These are phyloP conservation scores for Drosophila vallismaia DNA, from an alignment of 2,888 invertebrate species.

Conservation along the genomic window DNA sequence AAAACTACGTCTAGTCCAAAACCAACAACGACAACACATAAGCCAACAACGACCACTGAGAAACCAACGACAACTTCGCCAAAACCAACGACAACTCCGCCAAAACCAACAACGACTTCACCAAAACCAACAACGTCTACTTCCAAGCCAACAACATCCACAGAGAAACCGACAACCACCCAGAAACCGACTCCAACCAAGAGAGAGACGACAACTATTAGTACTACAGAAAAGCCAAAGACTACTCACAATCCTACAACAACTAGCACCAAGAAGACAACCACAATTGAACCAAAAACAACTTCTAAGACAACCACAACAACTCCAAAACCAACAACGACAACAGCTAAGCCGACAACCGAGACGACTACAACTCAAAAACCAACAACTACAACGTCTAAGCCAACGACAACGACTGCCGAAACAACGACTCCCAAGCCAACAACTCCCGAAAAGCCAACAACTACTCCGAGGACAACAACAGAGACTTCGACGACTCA, in stretches of 20 bases:
- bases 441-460: not conserved
- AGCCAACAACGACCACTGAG: not conserved
- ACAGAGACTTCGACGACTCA: not conserved
- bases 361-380: not conserved
- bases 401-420: not conserved
- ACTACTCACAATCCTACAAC: not conserved
- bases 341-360: constrained; percentile 4
- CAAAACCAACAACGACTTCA: constrained; percentile 11
- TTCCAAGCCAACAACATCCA: not conserved
- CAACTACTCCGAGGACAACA: not conserved
- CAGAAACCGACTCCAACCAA: not conserved
- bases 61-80: not conserved
- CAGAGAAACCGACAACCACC: constrained; percentile 1
- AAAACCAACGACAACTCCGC: constrained; percentile 2
- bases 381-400: not conserved
- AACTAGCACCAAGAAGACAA: constrained; percentile 1
- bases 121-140: not conserved
- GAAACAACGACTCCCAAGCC: constrained; percentile 10
- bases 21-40: not conserved
- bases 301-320: not conserved
- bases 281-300: not conserved
- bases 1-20: not conserved
- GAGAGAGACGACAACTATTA: constrained; percentile 1
- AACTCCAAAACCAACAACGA: not conserved
- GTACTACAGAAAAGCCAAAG: not conserved